phyloP scores from a whole-genome alignment of 2,888 invertebrate species.

The Calameuta pallipes region DNA sequence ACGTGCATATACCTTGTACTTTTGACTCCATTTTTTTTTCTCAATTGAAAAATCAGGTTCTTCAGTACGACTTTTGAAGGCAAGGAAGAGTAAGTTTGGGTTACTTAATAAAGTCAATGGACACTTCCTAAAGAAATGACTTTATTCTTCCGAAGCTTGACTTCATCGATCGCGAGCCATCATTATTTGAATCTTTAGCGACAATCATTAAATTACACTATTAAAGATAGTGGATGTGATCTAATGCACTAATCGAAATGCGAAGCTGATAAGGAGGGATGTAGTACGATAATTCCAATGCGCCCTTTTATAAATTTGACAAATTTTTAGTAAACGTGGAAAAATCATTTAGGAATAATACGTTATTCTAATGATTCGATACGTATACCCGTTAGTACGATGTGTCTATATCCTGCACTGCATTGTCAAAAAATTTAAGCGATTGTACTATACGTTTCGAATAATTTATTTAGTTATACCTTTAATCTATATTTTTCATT shows the following conservation, averaged over 20 bases:
- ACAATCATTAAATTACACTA: constrained; percentile 47
- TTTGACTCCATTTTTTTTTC: neutral
- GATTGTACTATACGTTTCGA: constrained; percentile 35
- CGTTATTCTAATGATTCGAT: constrained; percentile 14
- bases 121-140: constrained; percentile 41
- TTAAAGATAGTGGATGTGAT: constrained; percentile 42
- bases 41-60: neutral
- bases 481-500: constrained; percentile 31
- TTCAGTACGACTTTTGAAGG: neutral
- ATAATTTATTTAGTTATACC: constrained; percentile 53
- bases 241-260: constrained; percentile 31
- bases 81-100: neutral
- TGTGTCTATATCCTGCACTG: neutral
- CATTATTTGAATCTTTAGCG: constrained; percentile 35
- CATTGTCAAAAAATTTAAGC: constrained; percentile 4
- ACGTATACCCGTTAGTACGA: neutral
- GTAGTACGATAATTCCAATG: constrained; percentile 8
- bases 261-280: constrained; percentile 44
- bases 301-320: neutral
- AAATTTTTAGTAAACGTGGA: constrained; percentile 10
- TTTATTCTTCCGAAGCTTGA: constrained; percentile 48
- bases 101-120: neutral
- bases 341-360: constrained; percentile 5
- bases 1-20: neutral
- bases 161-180: constrained; percentile 42